Evolutionary conservation across 2,113 vertebrate genomes (phyloP).

Genomic region (Onychostruthus taczanowskii): DNA sequence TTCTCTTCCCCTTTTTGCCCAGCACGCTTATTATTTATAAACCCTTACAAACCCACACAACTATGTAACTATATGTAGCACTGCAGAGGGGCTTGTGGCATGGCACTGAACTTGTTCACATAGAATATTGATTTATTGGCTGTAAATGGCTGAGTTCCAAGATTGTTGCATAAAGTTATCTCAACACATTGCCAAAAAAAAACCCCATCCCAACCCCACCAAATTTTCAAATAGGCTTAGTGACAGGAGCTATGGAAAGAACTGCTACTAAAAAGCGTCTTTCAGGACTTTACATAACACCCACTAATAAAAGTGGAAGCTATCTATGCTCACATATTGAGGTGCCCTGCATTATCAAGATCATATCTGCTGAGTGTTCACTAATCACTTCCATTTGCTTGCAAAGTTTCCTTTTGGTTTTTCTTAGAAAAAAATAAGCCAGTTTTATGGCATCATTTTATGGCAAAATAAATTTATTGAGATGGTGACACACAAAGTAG

Average conservation of each 20-base stretch:
- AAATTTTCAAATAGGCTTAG: background rate
- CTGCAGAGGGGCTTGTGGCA: background rate
- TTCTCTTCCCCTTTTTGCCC: background rate
- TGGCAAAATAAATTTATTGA: background rate
- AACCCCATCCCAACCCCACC: background rate
- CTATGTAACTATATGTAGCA: accelerated
- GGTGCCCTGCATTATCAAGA: background rate
- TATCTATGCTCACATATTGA: background rate
- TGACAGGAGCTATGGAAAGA: background rate
- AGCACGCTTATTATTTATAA: background rate
- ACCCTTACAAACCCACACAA: background rate
- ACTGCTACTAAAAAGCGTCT: background rate
- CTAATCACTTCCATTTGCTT: background rate
- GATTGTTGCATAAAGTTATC: background rate
- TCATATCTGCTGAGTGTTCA: background rate
- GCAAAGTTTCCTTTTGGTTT: background rate
- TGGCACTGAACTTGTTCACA: background rate
- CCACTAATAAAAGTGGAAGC: background rate
- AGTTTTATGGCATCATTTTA: background rate
- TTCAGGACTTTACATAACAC: background rate
- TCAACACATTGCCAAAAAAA: background rate
- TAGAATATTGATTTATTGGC: background rate
- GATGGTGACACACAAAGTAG: background rate
- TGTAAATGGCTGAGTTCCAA: background rate
- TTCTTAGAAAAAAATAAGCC: background rate